Base-by-base conservation (phyloP, 2,888 invertebrate genomes). In the Phania funesta region DNA sequence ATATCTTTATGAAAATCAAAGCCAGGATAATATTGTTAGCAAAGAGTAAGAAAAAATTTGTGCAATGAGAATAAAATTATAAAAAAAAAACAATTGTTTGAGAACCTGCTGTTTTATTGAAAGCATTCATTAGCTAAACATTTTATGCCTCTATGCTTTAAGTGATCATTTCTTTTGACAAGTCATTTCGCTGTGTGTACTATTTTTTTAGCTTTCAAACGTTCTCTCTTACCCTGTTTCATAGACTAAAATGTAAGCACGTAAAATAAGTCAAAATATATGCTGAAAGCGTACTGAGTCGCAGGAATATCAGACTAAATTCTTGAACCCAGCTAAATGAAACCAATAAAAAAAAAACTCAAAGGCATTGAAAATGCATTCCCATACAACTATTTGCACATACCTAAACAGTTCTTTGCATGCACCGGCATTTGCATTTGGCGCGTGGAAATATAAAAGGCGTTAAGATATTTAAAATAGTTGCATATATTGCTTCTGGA, bases 91-190 rank as follows among this genome's bases (percentile, higher is more conserved):
- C 56, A 65, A 71, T 71, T 71, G 32, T 65, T 65, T 26, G 58
- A 56, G 44, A 48, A 65, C 1, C n/a, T 38, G n/a, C 2, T 38
- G n/a, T 38, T 38, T 38, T 38, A 38, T 38, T 38, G n/a, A 38
- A 38, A 38, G 3, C n/a, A 41, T 56, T 58, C 16, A 50, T 29
- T 56, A 29, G 64, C 56, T 71, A 48, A 71, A 78, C 20, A 64
- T 64, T 48, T 64, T 48, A 64, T 38, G 38, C 48, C 35, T 38
- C 38, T 58, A 35, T 44, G 44, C 38, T 60, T 35, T 58, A 26
- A 22, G 2, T 48, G 8, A 35, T 22, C 46, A 24, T 22, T 58
- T 8, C 22, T 35, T 46, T 70, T 68, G 29, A 56, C 56, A 13
- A 44, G 18, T 46, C 22, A 56, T 32, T 11, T 32, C 11, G 3